These are phyloP conservation scores for Rutpela maculata DNA, from an alignment of 2,888 invertebrate genomes.

Conservation along the genomic window DNA sequence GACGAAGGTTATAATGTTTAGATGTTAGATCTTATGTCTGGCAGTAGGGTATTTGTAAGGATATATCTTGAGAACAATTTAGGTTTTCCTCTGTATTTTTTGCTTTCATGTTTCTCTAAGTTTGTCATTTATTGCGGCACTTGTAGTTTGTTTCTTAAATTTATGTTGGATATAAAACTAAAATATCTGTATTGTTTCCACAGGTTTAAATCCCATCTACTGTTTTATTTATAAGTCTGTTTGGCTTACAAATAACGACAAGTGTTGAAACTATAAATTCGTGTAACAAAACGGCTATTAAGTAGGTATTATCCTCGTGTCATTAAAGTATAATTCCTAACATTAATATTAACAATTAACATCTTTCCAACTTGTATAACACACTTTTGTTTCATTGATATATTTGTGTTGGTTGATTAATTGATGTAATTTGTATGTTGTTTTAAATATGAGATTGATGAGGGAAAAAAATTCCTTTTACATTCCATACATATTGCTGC, in stretches of 20 bases:
- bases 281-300: background rate
- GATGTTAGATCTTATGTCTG: background rate
- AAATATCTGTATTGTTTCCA: conserved; percentile 3
- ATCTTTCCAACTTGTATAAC: conserved; percentile 4
- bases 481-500: background rate
- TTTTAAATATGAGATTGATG: conserved; percentile 17
- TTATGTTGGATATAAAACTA: background rate
- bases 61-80: background rate
- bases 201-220: background rate
- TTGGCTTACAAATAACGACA: conserved; percentile 2
- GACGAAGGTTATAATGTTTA: no score
- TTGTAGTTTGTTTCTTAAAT: conserved; percentile 7
- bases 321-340: conserved; percentile 7
- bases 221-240: conserved; percentile 7
- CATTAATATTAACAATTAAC: conserved; percentile 4
- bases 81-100: background rate
- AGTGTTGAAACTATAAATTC: conserved; percentile 7
- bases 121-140: conserved; percentile 7
- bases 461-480: background rate
- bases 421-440: conserved; percentile 3
- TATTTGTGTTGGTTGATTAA: conserved; percentile 16
- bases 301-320: background rate
- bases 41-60: background rate
- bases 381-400: background rate
- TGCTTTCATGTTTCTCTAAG: background rate